Conservation (phyloP, 2,888 invertebrate species). For the Cremastobaeus sp. region DNA sequence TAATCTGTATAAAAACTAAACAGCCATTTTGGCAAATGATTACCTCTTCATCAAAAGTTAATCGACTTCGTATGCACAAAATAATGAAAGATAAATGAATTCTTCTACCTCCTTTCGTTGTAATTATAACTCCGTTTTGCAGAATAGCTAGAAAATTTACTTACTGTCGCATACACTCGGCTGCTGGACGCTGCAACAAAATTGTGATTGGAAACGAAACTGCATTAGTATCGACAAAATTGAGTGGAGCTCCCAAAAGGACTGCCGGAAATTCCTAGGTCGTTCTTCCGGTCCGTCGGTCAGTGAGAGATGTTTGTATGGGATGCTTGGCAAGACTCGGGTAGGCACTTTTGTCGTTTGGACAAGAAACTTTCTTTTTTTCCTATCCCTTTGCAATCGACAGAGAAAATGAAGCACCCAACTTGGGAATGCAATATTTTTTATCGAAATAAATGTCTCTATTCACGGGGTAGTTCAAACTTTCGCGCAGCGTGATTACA, state of each 20-base stretch:
- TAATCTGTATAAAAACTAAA: too few species aligned
- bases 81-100: too few species aligned
- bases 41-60: too few species aligned
- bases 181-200: constrained; percentile 37
- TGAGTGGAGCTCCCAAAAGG: constrained; percentile 55
- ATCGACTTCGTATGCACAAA: too few species aligned
- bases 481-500: constrained; percentile 35
- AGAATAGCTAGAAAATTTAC: constrained; percentile 41
- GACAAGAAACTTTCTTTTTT: constrained; percentile 44
- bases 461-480: constrained; percentile 40
- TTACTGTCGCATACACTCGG: constrained; percentile 43
- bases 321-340: constrained; percentile 58
- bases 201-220: constrained; percentile 59
- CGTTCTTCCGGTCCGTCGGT: constrained; percentile 60
- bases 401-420: constrained; percentile 50
- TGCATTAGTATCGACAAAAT: constrained; percentile 62
- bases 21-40: too few species aligned
- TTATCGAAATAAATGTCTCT: constrained; percentile 44
- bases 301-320: constrained; percentile 59
- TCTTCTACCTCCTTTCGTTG: constrained; percentile 1
- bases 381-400: constrained; percentile 25
- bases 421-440: constrained; percentile 47
- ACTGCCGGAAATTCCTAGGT: constrained; percentile 57
- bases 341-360: constrained; percentile 57
- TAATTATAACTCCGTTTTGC: constrained; percentile 26